Evolutionary conservation across 1,140 invertebrate genomes (phyloP), one percentile per base, ranked within the genome.

Genomic region (Pseudomyrmex gracilis): DNA sequence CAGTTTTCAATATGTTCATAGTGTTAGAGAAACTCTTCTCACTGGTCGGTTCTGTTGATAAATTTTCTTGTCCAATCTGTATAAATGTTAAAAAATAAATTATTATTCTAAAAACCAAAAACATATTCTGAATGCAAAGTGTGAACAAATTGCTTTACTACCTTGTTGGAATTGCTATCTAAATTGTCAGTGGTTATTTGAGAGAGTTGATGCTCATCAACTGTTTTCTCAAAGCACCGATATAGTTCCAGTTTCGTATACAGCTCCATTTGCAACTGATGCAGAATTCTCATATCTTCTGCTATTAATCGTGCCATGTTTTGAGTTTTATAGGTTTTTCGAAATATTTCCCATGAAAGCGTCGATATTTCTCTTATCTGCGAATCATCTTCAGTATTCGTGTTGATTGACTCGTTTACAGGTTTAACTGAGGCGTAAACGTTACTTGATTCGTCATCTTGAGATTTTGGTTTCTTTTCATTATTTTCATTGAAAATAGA

Each of bases 381-480:
- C n/a, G 17, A 2, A 45, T 66, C n/a, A 20, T 77, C 17, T n/a
- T 15, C 12, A 13, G 12, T 66, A 9, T 47, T 68, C 10, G 1
- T 10, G 10, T 80, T 53, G 13, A 34, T 20, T 10, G 76, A 45
- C 45, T 80, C 53, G 0, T 80, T 66, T 17, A 47, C 20, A 10
- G 43, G 53, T 34, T 80, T 55, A 5, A 71, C 71, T 7, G 66
- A 60, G 3, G 34, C 45, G 12, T 70, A 60, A 7, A 43, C 43
- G n/a, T 70, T 43, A 17, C 51, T 80, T 15, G 55, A 80, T 12
- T 70, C 51, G 10, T 78, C 53, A 3, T 78, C 43, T 22, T 80
- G 76, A 71, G 43, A 57, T 10, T 3, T 71, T 12, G 70, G 45
- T 12, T 45, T 71, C 12, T 70, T 60, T 4, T 80, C 66, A 12